A percentile compares a stretch with the other conserved stretches of the same genome.
Conservation (phyloP, 2,113 vertebrate genomes). For the Otis tarda region DNA sequence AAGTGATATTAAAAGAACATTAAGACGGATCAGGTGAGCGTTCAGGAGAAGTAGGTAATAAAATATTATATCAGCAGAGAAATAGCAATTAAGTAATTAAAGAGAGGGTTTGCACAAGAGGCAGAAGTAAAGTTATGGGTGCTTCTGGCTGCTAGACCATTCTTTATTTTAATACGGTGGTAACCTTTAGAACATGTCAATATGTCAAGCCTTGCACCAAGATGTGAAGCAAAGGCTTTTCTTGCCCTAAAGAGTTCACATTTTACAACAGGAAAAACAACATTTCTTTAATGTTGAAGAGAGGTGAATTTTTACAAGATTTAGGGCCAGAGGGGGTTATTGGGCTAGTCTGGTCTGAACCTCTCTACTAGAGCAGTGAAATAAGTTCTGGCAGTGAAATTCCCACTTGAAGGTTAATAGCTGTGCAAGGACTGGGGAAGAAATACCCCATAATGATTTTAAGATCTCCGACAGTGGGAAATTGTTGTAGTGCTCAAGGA, state of each 20-base stretch:
- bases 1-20: slow-evolving; percentile 41
- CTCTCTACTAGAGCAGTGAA: background rate
- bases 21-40: background rate
- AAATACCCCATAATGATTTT: slow-evolving; percentile 6
- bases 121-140: background rate
- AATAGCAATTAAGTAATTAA: slow-evolving; percentile 35
- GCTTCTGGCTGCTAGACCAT: background rate
- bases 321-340: background rate
- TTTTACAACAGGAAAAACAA: background rate
- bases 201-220: background rate
- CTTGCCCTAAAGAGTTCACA: background rate
- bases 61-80: slow-evolving; percentile 18
- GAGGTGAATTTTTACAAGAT: background rate
- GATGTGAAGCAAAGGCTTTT: background rate
- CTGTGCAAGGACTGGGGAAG: background rate
- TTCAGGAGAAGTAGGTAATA: slow-evolving; percentile 40
- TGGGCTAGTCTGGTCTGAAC: background rate
- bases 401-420: background rate
- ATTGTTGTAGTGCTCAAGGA: background rate
- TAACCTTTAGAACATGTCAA: slow-evolving; percentile 12
- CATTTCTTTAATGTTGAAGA: slow-evolving; percentile 24
- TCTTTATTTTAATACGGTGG: slow-evolving; percentile 31
- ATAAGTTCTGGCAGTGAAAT: slow-evolving; percentile 23
- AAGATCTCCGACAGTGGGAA: background rate
- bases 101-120: background rate